A percentile compares a stretch with the other conserved stretches of the same genome.
Conservation (phyloP, 2,888 invertebrate species). For the Anarsia innoxiella region DNA sequence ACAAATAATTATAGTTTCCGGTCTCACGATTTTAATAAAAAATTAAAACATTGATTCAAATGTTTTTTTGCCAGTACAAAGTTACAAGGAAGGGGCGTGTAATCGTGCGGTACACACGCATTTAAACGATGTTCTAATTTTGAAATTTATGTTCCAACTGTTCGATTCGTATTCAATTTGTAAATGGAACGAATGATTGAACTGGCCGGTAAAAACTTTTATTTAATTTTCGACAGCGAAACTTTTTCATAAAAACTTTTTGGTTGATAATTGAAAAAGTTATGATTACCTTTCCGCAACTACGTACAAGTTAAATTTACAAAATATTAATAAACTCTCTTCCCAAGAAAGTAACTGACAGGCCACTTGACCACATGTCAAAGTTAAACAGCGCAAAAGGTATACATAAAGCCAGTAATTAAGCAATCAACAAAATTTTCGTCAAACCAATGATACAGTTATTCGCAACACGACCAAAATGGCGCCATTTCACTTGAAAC, state of each 20-base stretch:
- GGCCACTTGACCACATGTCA: conserved; percentile 30
- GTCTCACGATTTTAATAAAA: conserved; percentile 25
- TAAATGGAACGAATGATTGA: conserved; percentile 15
- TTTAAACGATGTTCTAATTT: conserved; percentile 32
- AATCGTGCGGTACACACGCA: conserved; percentile 22
- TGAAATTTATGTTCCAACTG: conserved; percentile 21
- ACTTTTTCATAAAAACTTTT: too few species aligned
- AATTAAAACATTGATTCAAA: conserved; percentile 20
- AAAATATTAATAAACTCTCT: too few species aligned
- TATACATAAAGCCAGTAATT: conserved; percentile 50
- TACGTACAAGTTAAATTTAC: too few species aligned
- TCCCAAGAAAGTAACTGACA: too few species aligned
- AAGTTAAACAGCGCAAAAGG: conserved; percentile 39
- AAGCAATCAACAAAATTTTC: conserved; percentile 63
- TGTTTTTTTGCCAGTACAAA: conserved; percentile 23
- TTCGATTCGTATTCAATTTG: conserved; percentile 16
- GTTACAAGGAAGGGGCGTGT: conserved; percentile 32
- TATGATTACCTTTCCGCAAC: too few species aligned
- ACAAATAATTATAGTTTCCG: conserved; percentile 30
- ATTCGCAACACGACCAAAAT: conserved; percentile 43
- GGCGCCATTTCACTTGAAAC: conserved; percentile 38
- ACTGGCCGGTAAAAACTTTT: conserved; percentile 5
- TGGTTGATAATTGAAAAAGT: too few species aligned
- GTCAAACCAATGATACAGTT: conserved; percentile 64
- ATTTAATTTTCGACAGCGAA: background rate